Base-by-base conservation (phyloP, 2,888 invertebrate genomes). In the Hyppa rectilinea region DNA sequence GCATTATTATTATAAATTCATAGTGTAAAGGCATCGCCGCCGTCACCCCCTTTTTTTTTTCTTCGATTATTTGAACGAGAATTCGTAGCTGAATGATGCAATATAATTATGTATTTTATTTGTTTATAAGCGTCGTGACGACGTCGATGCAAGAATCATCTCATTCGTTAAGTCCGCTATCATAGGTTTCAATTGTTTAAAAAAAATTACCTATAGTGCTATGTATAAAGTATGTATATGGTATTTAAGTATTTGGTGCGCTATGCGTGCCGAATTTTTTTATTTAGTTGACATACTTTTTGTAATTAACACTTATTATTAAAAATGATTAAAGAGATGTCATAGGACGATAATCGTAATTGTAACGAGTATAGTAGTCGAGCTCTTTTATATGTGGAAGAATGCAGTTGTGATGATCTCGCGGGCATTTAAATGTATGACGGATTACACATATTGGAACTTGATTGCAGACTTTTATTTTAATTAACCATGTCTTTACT, bases 371-470 rank as follows among this genome's bases (percentile, higher is more conserved):
- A 89, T 88, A 80, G 86, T 92, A 93, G 91, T 91, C 89, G 92
- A 93, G 90, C 90, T 93, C 92, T 93, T 95, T 95, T 95, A 94
- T 95, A 94, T 93, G 94, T 94, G 93, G 92, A 92, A 87, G 92
- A 94, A 94, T 94, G 94, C 92, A 90, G 88, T 89, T 89, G 94
- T 91, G 90, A 89, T 93, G 93, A 94, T 94, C 95, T 95, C 95
- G 93, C 91, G 90, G 93, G 93, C 94, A 93, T 94, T 93, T 93
- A 91, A 89, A 88, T 91, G 80, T 87, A 86, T 88, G 88, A 87
- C 89, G 91, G 91, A 93, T 89, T 93, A 95, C 94, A 95, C 94
- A 92, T 94, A 96, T 95, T 95, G 93, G 94, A 94, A 95, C 93
- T 92, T 92, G 90, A 63, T 56, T 5, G 4, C 49, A 75, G 83